A percentile compares a stretch with the other conserved stretches of the same genome.
phyloP scores from a whole-genome alignment of 2,888 invertebrate genomes.

The Perizoma flavofasciatum region DNA sequence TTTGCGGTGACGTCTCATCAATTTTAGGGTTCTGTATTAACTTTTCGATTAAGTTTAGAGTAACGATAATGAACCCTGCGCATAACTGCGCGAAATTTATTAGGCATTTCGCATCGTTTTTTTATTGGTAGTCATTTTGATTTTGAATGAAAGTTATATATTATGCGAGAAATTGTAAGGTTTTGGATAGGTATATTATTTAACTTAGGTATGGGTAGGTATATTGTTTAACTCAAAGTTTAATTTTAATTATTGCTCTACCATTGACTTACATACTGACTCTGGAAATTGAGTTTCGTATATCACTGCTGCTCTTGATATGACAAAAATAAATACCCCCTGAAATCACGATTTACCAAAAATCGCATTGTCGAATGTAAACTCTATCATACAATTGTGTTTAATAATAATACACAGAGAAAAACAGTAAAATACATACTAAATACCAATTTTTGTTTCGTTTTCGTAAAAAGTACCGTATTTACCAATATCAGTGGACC shows the following conservation, averaged over 20 bases:
- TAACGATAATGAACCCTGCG: constrained; percentile 52
- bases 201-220: not conserved
- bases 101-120: constrained; percentile 31
- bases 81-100: constrained; percentile 45
- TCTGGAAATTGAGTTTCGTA: no score
- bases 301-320: no score
- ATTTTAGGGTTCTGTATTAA: constrained; percentile 44
- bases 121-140: constrained; percentile 9
- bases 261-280: not conserved
- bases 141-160: not conserved
- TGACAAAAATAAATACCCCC: no score
- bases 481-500: no score
- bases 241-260: not conserved
- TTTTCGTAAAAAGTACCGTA: no score
- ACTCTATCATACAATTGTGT: no score
- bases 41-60: constrained; percentile 62
- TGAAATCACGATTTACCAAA: no score
- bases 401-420: no score
- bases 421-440: no score
- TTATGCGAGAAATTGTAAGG: not conserved
- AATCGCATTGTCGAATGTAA: no score
- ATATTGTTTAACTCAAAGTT: not conserved
- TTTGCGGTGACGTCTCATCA: constrained; percentile 59
- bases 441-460: no score
- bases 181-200: not conserved